These are phyloP conservation scores for Pseudomyrmex flavicornis DNA, from an alignment of 1,140 invertebrate genomes.

Conservation along the genomic window DNA sequence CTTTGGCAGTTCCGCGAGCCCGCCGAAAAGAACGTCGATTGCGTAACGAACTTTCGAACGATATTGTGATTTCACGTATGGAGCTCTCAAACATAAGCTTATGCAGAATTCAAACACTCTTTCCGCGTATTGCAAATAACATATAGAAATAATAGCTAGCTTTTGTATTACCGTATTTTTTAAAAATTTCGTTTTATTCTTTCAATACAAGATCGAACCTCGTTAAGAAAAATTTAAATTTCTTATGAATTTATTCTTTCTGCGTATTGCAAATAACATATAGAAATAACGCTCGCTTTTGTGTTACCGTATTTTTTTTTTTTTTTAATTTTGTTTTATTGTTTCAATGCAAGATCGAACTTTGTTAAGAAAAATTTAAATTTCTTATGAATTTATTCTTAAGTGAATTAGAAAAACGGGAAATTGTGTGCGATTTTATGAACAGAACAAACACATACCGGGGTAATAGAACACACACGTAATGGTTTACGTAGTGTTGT, in stretches of 20 bases:
- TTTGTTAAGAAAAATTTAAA: neutral
- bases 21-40: conserved; percentile 14
- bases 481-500: conserved; percentile 6
- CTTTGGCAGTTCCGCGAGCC: neutral
- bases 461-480: neutral
- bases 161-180: neutral
- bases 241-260: neutral
- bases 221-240: neutral
- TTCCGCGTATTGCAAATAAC: neutral
- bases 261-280: neutral
- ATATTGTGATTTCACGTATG: neutral
- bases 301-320: neutral
- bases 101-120: neutral
- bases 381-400: neutral
- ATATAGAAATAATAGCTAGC: neutral
- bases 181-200: neutral
- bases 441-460: neutral
- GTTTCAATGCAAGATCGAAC: too few relatives aligned
- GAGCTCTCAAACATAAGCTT: neutral
- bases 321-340: neutral
- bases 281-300: neutral
- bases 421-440: neutral
- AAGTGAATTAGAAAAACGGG: neutral
- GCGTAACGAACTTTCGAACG: conserved; percentile 5
- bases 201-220: too few relatives aligned